phyloP scores from a whole-genome alignment of 2,888 invertebrate genomes.

The Drosophila barbarae region DNA sequence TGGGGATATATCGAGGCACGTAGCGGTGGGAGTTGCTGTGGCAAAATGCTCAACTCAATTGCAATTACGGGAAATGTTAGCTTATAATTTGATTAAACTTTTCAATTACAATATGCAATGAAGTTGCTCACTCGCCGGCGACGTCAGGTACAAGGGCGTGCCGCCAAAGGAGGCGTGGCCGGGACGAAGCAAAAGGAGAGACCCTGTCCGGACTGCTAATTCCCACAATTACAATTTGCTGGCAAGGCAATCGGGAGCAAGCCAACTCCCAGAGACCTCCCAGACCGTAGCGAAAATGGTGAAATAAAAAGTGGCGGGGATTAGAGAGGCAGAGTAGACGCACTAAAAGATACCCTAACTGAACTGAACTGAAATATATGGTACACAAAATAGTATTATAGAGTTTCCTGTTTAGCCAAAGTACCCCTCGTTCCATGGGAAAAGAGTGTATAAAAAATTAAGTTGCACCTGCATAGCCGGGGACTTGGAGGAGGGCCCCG shows the following conservation, averaged over 20 bases:
- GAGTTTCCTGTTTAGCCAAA: neutral
- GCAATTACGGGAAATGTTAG: conserved; percentile 70
- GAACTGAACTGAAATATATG: accelerated
- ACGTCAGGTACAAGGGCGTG: conserved; percentile 31
- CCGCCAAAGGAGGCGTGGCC: conserved; percentile 13
- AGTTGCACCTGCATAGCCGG: conserved; percentile 18
- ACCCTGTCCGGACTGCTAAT: conserved; percentile 61
- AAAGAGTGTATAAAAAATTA: conserved; percentile 5
- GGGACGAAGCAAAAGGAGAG: conserved; percentile 9
- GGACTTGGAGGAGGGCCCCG: neutral
- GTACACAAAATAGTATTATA: no score
- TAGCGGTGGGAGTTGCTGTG: conserved; percentile 32
- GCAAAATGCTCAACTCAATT: conserved; percentile 56
- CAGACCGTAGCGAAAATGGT: conserved; percentile 15
- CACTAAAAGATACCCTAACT: conserved; percentile 1
- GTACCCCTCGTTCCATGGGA: no score
- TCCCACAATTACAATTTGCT: conserved; percentile 74
- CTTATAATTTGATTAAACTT: conserved; percentile 73
- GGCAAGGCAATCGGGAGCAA: conserved; percentile 68
- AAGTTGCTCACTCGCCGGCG: conserved; percentile 54
- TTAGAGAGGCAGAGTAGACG: neutral
- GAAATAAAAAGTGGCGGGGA: conserved; percentile 7
- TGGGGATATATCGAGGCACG: conserved; percentile 8
- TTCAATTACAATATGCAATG: conserved; percentile 73
- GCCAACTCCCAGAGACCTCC: conserved; percentile 36